Evolutionary conservation across 1,140 invertebrate species (phyloP).

Genomic region (Stenopsyche tienmushanensis): DNA sequence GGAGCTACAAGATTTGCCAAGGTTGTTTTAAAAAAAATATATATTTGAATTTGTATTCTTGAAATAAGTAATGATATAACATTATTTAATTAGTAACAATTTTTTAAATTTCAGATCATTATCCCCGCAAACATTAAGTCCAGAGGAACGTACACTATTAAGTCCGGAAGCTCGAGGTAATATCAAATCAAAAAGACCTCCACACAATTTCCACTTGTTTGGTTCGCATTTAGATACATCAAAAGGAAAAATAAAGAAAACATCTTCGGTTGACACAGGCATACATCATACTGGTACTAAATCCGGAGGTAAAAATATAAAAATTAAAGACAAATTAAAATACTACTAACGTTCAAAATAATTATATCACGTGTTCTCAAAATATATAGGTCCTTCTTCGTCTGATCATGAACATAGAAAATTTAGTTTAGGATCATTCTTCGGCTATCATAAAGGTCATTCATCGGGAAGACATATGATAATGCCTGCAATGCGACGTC

Average conservation of each 20-base stretch:
- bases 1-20: slow-evolving; percentile 52
- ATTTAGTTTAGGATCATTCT: slow-evolving; percentile 53
- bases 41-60: slow-evolving; percentile 4
- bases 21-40: slow-evolving; percentile 41
- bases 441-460: slow-evolving; percentile 47
- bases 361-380: not conserved
- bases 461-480: not conserved
- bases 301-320: slow-evolving; percentile 37
- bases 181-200: slow-evolving; percentile 36
- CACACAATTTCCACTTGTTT: slow-evolving; percentile 52
- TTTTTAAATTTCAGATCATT: slow-evolving; percentile 47
- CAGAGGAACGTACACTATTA: slow-evolving; percentile 50
- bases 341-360: not conserved
- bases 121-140: slow-evolving; percentile 49
- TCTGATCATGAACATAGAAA: slow-evolving; percentile 49
- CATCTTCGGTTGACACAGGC: slow-evolving; percentile 54
- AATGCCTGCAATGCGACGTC: not conserved
- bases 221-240: slow-evolving; percentile 51
- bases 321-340: slow-evolving; percentile 6
- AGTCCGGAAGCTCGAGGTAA: slow-evolving; percentile 49
- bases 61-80: slow-evolving; percentile 1
- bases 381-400: slow-evolving; percentile 12
- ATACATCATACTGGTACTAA: slow-evolving; percentile 54
- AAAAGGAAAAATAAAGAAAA: slow-evolving; percentile 54
- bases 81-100: slow-evolving; percentile 20